Percentiles rank a stretch among this genome's conserved stretches.
phyloP scores from a whole-genome alignment of 2,113 vertebrate species.

The Phoxinus phoxinus region DNA sequence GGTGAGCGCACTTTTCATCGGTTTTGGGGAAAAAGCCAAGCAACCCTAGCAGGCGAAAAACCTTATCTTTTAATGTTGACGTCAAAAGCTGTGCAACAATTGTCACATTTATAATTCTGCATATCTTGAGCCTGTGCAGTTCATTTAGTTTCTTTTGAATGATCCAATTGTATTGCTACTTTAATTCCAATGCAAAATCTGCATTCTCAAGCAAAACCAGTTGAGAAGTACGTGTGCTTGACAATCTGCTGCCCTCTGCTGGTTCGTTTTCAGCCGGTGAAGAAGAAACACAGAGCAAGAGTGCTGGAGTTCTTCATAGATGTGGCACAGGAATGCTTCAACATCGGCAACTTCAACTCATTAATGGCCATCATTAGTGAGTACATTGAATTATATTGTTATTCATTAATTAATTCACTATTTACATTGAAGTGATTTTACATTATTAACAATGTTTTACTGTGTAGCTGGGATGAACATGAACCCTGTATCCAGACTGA shows the following conservation, averaged over 20 bases:
- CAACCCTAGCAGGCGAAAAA: neutral
- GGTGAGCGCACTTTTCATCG: constrained; percentile 70
- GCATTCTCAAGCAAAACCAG: neutral
- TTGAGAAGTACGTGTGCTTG: neutral
- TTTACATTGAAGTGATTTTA: neutral
- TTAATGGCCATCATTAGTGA: constrained; percentile 97
- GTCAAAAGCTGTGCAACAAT: neutral
- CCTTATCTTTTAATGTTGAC: neutral
- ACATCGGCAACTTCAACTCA: constrained; percentile 96
- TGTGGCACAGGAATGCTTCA: constrained; percentile 93
- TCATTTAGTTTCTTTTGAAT: neutral
- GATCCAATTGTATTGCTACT: neutral
- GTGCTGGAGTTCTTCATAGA: constrained; percentile 96
- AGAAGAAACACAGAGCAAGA: constrained; percentile 92
- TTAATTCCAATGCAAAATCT: neutral
- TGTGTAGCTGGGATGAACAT: constrained; percentile 91
- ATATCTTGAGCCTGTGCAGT: neutral
- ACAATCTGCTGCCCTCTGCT: constrained; percentile 40
- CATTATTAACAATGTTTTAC: neutral
- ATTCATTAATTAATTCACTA: neutral
- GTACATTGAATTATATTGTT: constrained; percentile 59
- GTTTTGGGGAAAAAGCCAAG: constrained; percentile 15
- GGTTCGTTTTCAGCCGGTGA: constrained; percentile 80
- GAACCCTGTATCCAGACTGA: constrained; percentile 92
- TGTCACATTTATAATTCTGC: neutral